Conservation (phyloP, 2,888 invertebrate genomes). For the Ochropleura plecta region DNA sequence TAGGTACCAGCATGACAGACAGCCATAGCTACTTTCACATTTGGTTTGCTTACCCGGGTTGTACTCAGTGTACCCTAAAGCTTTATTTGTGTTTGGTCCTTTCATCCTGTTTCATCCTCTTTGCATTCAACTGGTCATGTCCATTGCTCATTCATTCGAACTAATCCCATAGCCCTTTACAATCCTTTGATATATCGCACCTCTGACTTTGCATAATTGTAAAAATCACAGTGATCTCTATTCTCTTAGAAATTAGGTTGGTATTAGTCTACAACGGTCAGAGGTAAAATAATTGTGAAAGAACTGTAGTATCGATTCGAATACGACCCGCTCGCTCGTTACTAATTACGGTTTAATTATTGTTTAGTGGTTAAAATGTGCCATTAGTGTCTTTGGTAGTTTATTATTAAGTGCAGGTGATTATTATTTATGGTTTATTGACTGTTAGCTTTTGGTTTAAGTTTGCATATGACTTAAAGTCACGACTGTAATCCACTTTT, state of each 20-base stretch:
- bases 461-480: not conserved
- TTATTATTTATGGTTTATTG: constrained; percentile 36
- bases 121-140: constrained; percentile 48
- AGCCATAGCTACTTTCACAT: not conserved
- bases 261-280: too few relatives aligned
- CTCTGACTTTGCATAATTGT: not conserved
- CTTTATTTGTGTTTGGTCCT: constrained; percentile 28
- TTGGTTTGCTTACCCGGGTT: not conserved
- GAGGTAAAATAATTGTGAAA: not conserved
- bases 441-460: not conserved
- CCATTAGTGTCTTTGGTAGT: constrained; percentile 49
- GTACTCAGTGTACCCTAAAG: not conserved
- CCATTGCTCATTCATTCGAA: constrained; percentile 52
- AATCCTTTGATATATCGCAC: not conserved
- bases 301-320: constrained; percentile 37
- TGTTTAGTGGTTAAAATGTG: constrained; percentile 50
- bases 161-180: constrained; percentile 50
- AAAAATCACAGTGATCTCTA: too few relatives aligned
- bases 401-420: constrained; percentile 46
- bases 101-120: constrained; percentile 48
- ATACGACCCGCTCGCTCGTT: constrained; percentile 22
- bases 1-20: not conserved
- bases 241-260: too few relatives aligned
- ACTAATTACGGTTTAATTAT: constrained; percentile 53
- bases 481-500: not conserved